Percentiles rank a stretch among this genome's conserved stretches.
Conservation (phyloP, 2,888 invertebrate species). For the Pristionchus japonicus region DNA sequence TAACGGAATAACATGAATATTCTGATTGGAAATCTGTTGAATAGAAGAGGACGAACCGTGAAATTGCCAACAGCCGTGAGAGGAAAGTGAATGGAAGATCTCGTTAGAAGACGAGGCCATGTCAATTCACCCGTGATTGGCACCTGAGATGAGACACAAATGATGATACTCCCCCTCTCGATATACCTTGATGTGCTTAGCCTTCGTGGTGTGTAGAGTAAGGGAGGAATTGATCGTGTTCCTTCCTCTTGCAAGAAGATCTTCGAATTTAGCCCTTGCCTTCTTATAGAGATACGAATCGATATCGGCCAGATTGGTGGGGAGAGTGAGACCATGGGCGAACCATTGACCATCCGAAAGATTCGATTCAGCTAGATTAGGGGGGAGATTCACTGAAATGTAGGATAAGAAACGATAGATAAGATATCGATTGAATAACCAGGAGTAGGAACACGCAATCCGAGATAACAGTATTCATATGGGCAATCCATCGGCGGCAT, state of each 20-base stretch:
- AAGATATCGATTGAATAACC: conserved; percentile 77
- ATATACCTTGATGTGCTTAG: conserved; percentile 79
- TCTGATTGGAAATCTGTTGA: no score
- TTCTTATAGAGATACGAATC: conserved; percentile 82
- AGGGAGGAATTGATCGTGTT: conserved; percentile 82
- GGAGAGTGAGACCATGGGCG: conserved; percentile 82
- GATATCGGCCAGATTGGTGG: conserved; percentile 82
- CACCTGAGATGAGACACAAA: conserved; percentile 77
- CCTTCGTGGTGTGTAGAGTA: conserved; percentile 85
- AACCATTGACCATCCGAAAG: conserved; percentile 82
- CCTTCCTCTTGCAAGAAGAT: conserved; percentile 67
- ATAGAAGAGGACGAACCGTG: conserved; percentile 76
- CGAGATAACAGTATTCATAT: conserved; percentile 83
- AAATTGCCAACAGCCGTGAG: conserved; percentile 85
- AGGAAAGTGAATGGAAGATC: conserved; percentile 81
- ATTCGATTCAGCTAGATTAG: conserved; percentile 1
- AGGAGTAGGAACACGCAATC: conserved; percentile 81
- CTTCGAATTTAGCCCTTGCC: conserved; percentile 78
- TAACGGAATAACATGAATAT: conserved; percentile 47
- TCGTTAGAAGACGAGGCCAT: conserved; percentile 81
- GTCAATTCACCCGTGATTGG: conserved; percentile 82
- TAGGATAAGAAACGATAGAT: not conserved
- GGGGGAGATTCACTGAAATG: conserved; percentile 37
- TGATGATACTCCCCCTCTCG: not conserved
- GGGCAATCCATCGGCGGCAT: conserved; percentile 78